Percentiles rank a stretch among this genome's conserved stretches.
phyloP scores from a whole-genome alignment of 1,140 invertebrate species.

The Solenopsis invicta region DNA sequence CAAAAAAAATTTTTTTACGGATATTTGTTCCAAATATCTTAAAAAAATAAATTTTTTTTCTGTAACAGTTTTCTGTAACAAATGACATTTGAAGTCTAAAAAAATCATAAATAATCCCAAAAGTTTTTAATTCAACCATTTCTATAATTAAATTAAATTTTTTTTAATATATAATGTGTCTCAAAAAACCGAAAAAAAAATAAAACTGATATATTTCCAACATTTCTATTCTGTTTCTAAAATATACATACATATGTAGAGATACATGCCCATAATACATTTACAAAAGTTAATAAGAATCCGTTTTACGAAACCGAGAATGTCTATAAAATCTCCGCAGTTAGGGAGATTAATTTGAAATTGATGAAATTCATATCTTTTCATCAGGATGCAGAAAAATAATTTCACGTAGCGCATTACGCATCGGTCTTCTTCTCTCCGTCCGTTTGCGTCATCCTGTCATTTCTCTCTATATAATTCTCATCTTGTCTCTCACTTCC shows the following conservation, averaged over 20 bases:
- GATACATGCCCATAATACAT: not conserved
- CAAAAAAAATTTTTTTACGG: not conserved
- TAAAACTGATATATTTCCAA: not conserved
- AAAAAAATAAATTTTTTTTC: not conserved
- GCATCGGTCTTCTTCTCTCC: not conserved
- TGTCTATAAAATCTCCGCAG: not conserved
- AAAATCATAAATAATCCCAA: not conserved
- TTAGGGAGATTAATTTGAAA: not conserved
- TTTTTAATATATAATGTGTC: not conserved
- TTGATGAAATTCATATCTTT: not conserved
- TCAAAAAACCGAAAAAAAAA: not conserved
- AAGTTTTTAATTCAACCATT: not conserved
- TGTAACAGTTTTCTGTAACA: not conserved
- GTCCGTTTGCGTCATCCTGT: not conserved
- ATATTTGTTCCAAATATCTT: not conserved
- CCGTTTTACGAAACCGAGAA: not conserved
- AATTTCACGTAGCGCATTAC: conserved; percentile 31
- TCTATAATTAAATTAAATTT: not conserved
- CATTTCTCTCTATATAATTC: conserved; percentile 25
- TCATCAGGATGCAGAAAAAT: not conserved
- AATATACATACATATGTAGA: not conserved
- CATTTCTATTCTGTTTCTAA: not conserved
- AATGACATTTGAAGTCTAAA: not conserved
- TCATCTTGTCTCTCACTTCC: conserved; percentile 27
- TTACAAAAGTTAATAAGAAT: not conserved